Evolutionary conservation across 2,113 vertebrate species (phyloP).

Genomic region (Macroglossus sobrinus): DNA sequence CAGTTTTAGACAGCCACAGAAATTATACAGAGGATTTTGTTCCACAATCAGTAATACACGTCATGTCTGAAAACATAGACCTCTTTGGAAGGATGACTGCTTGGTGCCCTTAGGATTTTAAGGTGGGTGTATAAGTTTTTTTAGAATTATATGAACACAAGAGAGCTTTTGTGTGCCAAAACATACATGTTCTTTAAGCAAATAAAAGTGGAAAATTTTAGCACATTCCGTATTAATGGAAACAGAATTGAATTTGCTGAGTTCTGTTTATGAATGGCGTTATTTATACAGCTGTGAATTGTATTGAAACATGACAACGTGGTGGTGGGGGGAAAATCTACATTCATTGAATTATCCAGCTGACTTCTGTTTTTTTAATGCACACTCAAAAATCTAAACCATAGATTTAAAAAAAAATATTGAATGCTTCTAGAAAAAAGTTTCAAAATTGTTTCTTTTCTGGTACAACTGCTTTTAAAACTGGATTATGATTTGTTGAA

Average conservation of each 20-base stretch:
- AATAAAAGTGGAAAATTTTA: slow-evolving; percentile 73
- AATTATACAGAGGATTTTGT: slow-evolving; percentile 58
- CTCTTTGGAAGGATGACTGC: slow-evolving; percentile 61
- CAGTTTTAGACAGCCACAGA: slow-evolving; percentile 66
- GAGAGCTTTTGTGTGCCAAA: slow-evolving; percentile 65
- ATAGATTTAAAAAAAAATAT: background rate
- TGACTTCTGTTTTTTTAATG: slow-evolving; percentile 41
- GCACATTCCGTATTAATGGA: slow-evolving; percentile 66
- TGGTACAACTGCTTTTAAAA: slow-evolving; percentile 21
- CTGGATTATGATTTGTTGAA: background rate
- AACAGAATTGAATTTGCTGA: slow-evolving; percentile 68
- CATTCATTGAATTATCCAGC: slow-evolving; percentile 54
- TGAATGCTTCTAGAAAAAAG: background rate
- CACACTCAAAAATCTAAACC: slow-evolving; percentile 2
- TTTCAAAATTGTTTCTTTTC: background rate
- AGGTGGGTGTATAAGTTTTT: slow-evolving; percentile 50
- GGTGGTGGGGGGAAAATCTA: slow-evolving; percentile 32
- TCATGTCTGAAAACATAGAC: slow-evolving; percentile 72
- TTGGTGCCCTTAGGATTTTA: slow-evolving; percentile 56
- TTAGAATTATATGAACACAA: slow-evolving; percentile 51
- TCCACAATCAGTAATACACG: slow-evolving; percentile 55
- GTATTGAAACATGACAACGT: slow-evolving; percentile 54
- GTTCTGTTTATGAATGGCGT: slow-evolving; percentile 65
- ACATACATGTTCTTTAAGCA: slow-evolving; percentile 54
- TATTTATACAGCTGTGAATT: slow-evolving; percentile 78